A percentile compares a stretch with the other conserved stretches of the same genome.
These are phyloP conservation scores for Pissodes strobi DNA, from an alignment of 1,140 invertebrate species.

Conservation along the genomic window DNA sequence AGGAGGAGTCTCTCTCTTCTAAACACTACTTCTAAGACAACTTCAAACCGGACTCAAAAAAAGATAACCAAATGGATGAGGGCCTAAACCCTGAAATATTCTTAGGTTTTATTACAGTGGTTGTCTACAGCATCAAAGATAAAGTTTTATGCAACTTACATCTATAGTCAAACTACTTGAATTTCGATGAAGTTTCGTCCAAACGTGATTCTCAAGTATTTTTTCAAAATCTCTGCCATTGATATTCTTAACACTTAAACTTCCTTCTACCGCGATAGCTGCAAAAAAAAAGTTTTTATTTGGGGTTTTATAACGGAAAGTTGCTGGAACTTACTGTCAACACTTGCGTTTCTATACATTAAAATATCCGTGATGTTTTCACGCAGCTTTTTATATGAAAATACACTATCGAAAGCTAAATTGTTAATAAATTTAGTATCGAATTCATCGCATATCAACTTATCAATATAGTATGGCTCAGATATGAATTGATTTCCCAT, in stretches of 20 bases:
- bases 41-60: too few species aligned
- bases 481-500: conserved; percentile 44
- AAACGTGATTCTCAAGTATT: conserved; percentile 15
- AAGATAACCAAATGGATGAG: too few species aligned
- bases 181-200: conserved; percentile 2
- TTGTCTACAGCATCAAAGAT: too few species aligned
- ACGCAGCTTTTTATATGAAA: conserved; percentile 18
- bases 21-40: too few species aligned
- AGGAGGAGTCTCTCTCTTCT: too few species aligned
- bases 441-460: conserved; percentile 15
- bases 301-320: too few species aligned
- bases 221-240: conserved; percentile 36
- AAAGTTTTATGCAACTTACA: too few species aligned
- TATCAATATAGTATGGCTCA: conserved; percentile 26
- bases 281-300: conserved; percentile 30
- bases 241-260: conserved; percentile 35
- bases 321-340: conserved; percentile 45
- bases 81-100: too few species aligned
- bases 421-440: conserved; percentile 24
- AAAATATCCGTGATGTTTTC: conserved; percentile 34
- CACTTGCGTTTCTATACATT: conserved; percentile 18
- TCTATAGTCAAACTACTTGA: conserved; percentile 2
- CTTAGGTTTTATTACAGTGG: too few species aligned
- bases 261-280: conserved; percentile 34
- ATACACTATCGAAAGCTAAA: conserved; percentile 11